These are phyloP conservation scores for Lichenostomus cassidix DNA, from an alignment of 2,113 vertebrate genomes.

Conservation along the genomic window DNA sequence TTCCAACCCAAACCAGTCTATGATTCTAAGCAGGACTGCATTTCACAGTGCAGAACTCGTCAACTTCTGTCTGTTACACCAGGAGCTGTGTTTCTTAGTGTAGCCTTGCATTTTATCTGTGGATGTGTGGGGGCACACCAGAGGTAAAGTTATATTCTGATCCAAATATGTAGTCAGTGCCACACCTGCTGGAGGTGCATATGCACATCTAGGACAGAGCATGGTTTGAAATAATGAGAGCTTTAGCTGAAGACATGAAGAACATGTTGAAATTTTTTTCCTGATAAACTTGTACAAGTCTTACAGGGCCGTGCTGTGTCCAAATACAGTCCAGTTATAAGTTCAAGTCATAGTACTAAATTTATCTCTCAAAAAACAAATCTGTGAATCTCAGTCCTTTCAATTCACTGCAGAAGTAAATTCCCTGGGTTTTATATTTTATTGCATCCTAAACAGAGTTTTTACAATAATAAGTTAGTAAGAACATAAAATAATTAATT, in stretches of 20 bases:
- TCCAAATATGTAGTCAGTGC: not conserved
- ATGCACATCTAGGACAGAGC: not conserved
- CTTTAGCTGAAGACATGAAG: not conserved
- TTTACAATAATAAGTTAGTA: not conserved
- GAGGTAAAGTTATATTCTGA: not conserved
- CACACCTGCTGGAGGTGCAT: accelerated
- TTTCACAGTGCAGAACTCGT: not conserved
- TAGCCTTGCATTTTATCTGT: not conserved
- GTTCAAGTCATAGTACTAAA: not conserved
- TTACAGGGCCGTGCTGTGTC: not conserved
- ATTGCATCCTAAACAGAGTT: not conserved
- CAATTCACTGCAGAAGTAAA: not conserved
- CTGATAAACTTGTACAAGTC: not conserved
- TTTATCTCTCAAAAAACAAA: not conserved
- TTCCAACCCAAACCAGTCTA: not conserved
- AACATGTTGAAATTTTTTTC: not conserved
- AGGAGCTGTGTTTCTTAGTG: not conserved
- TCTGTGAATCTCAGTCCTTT: not conserved
- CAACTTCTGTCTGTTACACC: not conserved
- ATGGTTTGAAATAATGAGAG: not conserved
- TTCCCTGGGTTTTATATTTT: not conserved
- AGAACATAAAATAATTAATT: not conserved
- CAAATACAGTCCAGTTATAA: not conserved
- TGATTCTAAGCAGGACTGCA: not conserved
- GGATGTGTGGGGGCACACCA: not conserved